These are phyloP conservation scores for Toxotes lorentzi DNA, from an alignment of 2,797 vertebrate genomes.

Conservation along the genomic window DNA sequence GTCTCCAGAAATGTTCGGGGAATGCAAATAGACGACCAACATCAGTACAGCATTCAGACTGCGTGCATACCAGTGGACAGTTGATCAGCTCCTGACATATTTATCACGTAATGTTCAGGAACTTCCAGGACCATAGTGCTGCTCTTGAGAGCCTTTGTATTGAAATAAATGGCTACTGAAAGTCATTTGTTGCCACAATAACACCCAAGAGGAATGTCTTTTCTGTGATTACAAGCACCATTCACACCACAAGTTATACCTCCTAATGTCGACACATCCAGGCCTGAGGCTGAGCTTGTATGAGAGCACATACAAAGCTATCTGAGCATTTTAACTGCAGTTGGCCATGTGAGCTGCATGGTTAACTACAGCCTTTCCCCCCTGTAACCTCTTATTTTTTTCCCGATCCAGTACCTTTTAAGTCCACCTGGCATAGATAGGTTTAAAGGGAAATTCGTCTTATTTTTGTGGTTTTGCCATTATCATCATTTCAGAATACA, in stretches of 20 bases:
- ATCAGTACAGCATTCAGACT: conserved; percentile 18
- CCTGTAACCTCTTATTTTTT: background rate
- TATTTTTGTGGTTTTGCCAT: background rate
- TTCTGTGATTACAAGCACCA: conserved; percentile 30
- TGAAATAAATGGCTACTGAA: conserved; percentile 44
- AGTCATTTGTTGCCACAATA: conserved; percentile 48
- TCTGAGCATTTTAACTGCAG: conserved; percentile 10
- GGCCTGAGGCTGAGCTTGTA: conserved; percentile 16
- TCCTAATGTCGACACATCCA: conserved; percentile 26
- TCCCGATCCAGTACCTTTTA: background rate
- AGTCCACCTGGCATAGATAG: background rate
- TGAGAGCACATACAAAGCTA: conserved; percentile 16
- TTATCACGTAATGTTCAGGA: conserved; percentile 50
- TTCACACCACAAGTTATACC: conserved; percentile 25
- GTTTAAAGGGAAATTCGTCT: background rate
- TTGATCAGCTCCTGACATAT: conserved; percentile 50
- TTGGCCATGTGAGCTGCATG: conserved; percentile 15
- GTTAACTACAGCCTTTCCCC: conserved; percentile 2
- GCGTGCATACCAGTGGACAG: conserved; percentile 24
- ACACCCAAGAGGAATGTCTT: conserved; percentile 22
- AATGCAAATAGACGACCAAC: too few species aligned
- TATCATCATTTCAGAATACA: too few species aligned
- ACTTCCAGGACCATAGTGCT: conserved; percentile 20
- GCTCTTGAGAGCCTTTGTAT: conserved; percentile 33
- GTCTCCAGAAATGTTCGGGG: too few species aligned